Evolutionary conservation across 2,113 vertebrate species (phyloP).

Genomic region (Gymnobelideus leadbeateri): DNA sequence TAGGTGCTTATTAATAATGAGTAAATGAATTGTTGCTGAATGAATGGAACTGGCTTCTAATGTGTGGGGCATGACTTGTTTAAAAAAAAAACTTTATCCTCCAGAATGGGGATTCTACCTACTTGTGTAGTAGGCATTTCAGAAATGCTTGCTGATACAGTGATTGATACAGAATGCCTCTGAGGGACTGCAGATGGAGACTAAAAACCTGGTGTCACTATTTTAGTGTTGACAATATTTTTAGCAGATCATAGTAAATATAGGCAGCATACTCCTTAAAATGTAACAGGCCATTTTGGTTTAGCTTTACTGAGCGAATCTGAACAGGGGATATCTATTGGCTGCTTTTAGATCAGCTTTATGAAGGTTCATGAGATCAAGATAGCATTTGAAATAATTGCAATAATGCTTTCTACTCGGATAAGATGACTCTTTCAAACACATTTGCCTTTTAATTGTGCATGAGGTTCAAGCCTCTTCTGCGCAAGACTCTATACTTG

Average conservation of each 20-base stretch:
- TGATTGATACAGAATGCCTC: neutral
- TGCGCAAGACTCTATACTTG: neutral
- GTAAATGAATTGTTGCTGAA: neutral
- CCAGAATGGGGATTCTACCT: neutral
- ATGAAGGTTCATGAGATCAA: neutral
- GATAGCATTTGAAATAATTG: slow-evolving; percentile 27
- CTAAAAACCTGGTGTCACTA: neutral
- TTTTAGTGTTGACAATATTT: neutral
- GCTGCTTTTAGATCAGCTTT: neutral
- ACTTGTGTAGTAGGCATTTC: neutral
- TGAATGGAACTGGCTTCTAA: neutral
- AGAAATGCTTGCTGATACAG: neutral
- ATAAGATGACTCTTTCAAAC: slow-evolving; percentile 19
- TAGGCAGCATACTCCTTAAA: neutral
- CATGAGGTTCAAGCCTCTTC: neutral
- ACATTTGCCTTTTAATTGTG: neutral
- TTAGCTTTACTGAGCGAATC: slow-evolving; percentile 16
- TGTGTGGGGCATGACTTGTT: neutral
- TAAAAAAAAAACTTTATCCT: neutral
- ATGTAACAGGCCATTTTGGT: neutral
- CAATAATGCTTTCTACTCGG: slow-evolving; percentile 12
- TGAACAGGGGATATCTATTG: neutral
- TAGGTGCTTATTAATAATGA: neutral
- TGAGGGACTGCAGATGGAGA: neutral
- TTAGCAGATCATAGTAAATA: neutral